phyloP scores from a whole-genome alignment of 2,113 vertebrate genomes.

The Physeter macrocephalus region DNA sequence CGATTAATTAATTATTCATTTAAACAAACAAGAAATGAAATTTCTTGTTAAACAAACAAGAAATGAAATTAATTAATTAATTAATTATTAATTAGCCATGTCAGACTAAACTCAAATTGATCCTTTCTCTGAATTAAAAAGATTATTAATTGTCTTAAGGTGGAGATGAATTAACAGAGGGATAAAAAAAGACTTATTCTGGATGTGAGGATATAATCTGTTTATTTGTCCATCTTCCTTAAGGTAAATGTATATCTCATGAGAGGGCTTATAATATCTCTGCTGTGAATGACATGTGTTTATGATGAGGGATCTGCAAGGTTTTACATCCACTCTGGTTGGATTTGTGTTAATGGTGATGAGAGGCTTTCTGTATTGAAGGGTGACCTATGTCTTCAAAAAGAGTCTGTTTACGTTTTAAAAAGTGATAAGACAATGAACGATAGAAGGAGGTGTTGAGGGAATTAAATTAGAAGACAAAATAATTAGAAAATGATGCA shows the following conservation, averaged over 20 bases:
- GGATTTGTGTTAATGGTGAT: fast-evolving
- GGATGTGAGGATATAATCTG: not conserved
- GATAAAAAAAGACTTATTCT: not conserved
- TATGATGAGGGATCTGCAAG: not conserved
- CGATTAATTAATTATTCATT: no score
- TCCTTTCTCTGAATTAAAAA: not conserved
- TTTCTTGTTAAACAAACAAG: no score
- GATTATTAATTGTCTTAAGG: not conserved
- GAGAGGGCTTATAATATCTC: fast-evolving
- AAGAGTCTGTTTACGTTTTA: not conserved
- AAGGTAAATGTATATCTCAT: not conserved
- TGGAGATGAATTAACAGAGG: not conserved
- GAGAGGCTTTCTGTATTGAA: not conserved
- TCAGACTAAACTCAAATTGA: not conserved
- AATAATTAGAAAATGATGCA: not conserved
- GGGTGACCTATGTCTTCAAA: not conserved
- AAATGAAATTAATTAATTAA: not conserved
- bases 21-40: no score
- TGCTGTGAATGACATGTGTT: no score
- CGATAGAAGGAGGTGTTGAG: fast-evolving
- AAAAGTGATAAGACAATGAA: not conserved
- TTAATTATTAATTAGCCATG: no score
- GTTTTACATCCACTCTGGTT: not conserved
- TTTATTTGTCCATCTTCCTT: not conserved
- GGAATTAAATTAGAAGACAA: no score